phyloP scores from a whole-genome alignment of 2,888 invertebrate species.

The Zonitis immaculata region DNA sequence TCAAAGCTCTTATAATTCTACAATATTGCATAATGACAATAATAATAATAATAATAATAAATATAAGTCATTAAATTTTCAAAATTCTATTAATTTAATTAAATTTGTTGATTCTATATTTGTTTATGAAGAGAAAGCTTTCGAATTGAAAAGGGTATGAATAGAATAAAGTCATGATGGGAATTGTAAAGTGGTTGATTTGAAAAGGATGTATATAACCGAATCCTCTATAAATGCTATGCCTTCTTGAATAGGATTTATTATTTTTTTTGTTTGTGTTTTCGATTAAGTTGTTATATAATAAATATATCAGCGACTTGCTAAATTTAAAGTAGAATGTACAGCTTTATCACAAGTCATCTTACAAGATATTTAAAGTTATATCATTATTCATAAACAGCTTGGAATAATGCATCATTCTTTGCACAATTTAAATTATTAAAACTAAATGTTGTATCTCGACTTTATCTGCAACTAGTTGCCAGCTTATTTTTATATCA shows the following conservation, averaged over 20 bases:
- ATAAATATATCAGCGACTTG: conserved; percentile 31
- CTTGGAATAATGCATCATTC: conserved; percentile 39
- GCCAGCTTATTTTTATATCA: too few relatives aligned
- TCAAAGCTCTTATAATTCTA: too few relatives aligned
- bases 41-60: too few relatives aligned
- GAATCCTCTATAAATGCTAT: conserved; percentile 12
- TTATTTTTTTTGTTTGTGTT: too few relatives aligned
- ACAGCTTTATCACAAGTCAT: conserved; percentile 31
- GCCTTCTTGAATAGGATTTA: too few relatives aligned
- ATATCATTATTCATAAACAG: conserved; percentile 38
- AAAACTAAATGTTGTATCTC: too few relatives aligned
- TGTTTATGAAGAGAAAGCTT: conserved; percentile 8
- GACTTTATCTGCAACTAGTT: too few relatives aligned
- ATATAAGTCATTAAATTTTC: too few relatives aligned
- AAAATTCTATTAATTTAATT: too few relatives aligned
- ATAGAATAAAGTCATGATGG: conserved; percentile 8
- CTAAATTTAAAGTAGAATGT: conserved; percentile 24
- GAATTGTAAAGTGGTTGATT: conserved; percentile 9
- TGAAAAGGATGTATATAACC: conserved; percentile 12
- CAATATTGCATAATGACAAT: too few relatives aligned
- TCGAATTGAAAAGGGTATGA: conserved; percentile 4
- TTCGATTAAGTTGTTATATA: too few relatives aligned
- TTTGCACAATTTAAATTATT: conserved; percentile 22
- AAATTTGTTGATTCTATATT: too few relatives aligned
- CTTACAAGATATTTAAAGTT: conserved; percentile 39